A percentile compares a stretch with the other conserved stretches of the same genome.
These are phyloP conservation scores for Menidia menidia DNA, from an alignment of 2,797 vertebrate species.

Conservation along the genomic window DNA sequence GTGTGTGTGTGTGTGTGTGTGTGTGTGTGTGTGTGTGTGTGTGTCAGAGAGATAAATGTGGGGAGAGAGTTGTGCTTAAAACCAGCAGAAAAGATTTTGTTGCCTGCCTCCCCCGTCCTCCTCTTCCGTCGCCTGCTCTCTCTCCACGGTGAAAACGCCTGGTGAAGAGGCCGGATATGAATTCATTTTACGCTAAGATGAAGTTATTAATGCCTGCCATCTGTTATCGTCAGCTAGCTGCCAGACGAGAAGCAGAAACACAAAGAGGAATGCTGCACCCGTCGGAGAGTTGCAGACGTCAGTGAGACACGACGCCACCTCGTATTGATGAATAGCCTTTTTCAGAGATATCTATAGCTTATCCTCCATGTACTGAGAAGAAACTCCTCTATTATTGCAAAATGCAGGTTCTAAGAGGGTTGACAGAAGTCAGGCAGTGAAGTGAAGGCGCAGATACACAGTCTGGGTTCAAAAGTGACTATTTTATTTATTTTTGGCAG, in stretches of 20 bases:
- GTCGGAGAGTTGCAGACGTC: constrained; percentile 53
- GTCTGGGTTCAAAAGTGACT: not conserved
- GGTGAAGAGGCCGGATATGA: constrained; percentile 74
- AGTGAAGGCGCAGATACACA: not conserved
- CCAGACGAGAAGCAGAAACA: constrained; percentile 59
- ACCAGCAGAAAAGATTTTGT: constrained; percentile 40
- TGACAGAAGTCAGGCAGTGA: not conserved
- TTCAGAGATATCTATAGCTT: constrained; percentile 17
- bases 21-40: constrained; percentile 19
- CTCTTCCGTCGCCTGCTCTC: constrained; percentile 16
- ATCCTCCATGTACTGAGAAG: constrained; percentile 7
- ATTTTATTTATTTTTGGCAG: constrained; percentile 6
- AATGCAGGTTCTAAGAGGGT: constrained; percentile 19
- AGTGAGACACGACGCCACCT: constrained; percentile 41
- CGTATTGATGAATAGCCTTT: constrained; percentile 40
- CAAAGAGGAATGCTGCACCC: constrained; percentile 47
- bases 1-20: constrained; percentile 13
- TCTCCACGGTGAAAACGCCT: constrained; percentile 48
- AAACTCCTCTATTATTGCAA: constrained; percentile 24
- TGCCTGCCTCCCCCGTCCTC: constrained; percentile 13
- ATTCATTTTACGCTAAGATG: constrained; percentile 76
- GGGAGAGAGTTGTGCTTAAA: constrained; percentile 41
- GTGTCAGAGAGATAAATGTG: constrained; percentile 51
- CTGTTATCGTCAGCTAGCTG: constrained; percentile 75
- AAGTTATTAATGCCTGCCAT: constrained; percentile 81